A percentile compares a stretch with the other conserved stretches of the same genome.
These are phyloP conservation scores for Drosophila parthenogenetica DNA, from an alignment of 2,888 invertebrate species.

Conservation along the genomic window DNA sequence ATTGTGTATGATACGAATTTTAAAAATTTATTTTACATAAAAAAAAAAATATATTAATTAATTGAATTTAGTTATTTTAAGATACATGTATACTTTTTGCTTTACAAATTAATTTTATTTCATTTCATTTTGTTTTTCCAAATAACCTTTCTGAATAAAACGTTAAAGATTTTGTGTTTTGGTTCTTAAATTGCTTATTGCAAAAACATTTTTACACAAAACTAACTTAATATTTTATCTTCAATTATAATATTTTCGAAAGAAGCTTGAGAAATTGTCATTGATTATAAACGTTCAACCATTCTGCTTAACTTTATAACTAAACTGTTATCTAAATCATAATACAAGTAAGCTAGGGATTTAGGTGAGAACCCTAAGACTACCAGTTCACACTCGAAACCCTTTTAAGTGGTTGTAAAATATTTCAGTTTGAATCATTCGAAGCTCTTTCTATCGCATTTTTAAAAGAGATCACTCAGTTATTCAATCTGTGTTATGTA, in stretches of 20 bases:
- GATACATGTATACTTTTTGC: background rate
- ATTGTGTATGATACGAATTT: background rate
- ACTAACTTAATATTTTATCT: no score
- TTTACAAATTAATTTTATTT: background rate
- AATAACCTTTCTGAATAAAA: no score
- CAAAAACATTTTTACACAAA: no score
- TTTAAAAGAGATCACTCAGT: conserved; percentile 26
- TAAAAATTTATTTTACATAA: background rate
- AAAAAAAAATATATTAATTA: background rate
- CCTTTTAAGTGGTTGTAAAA: background rate
- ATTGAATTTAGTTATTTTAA: background rate
- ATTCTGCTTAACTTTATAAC: no score
- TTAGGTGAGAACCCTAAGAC: background rate
- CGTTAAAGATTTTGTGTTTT: no score
- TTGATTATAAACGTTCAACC: no score
- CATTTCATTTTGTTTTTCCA: background rate
- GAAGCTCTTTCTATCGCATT: conserved; percentile 18
- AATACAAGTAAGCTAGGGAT: background rate
- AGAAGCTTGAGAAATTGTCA: no score
- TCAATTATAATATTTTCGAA: no score
- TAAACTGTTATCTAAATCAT: background rate
- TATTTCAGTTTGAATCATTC: conserved; percentile 1
- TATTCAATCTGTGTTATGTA: conserved; percentile 44
- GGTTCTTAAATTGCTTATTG: no score
- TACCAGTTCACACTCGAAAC: background rate